Conservation (phyloP, 2,797 vertebrate species). For the Cottoperca gobio region DNA sequence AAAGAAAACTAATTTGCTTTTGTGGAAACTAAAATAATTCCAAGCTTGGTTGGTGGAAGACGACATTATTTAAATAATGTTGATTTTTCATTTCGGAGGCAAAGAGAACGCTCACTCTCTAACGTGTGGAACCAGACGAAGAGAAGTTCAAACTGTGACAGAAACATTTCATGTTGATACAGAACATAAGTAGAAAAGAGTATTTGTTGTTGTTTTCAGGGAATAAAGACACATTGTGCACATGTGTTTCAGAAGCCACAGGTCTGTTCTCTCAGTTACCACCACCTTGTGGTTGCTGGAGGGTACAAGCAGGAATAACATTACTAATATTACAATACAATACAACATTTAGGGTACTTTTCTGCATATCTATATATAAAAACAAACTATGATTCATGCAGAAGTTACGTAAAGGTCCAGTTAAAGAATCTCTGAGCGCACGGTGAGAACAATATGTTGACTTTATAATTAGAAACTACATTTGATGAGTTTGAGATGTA, state of each 20-base stretch:
- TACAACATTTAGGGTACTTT: neutral
- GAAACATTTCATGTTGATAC: neutral
- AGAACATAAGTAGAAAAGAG: neutral
- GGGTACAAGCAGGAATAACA: neutral
- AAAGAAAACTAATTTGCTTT: neutral
- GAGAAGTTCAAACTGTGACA: conserved; percentile 3
- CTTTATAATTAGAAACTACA: neutral
- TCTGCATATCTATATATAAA: neutral
- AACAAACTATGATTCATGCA: neutral
- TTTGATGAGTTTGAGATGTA: neutral
- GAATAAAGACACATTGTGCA: neutral
- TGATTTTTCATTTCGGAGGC: neutral
- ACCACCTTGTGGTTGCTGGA: conserved; percentile 73
- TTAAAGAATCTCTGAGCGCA: neutral
- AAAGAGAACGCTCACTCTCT: neutral
- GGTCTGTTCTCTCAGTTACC: conserved; percentile 46
- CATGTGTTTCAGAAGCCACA: neutral
- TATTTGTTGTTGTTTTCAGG: neutral
- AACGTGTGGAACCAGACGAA: neutral
- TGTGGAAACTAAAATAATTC: neutral
- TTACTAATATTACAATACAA: neutral
- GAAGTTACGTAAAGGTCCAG: neutral
- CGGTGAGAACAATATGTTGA: neutral
- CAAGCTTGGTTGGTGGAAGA: neutral
- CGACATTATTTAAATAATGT: neutral